Evolutionary conservation across 2,888 invertebrate species (phyloP).

Genomic region (Leucania comma): DNA sequence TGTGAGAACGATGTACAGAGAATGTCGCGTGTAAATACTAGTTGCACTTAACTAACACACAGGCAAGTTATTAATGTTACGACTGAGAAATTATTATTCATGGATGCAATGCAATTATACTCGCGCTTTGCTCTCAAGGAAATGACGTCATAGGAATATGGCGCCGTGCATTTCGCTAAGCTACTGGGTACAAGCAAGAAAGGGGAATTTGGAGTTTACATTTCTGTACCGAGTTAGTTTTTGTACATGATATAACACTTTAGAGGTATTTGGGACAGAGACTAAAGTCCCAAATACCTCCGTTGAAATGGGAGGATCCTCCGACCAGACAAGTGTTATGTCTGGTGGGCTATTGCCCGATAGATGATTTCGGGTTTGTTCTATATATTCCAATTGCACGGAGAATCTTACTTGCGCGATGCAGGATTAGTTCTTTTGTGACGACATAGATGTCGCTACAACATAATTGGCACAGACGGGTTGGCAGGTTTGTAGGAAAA

Average conservation of each 20-base stretch:
- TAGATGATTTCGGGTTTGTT: too few relatives aligned
- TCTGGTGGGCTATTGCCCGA: too few relatives aligned
- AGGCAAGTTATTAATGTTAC: constrained; percentile 18
- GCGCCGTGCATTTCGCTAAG: constrained; percentile 16
- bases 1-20: too few relatives aligned
- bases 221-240: constrained; percentile 14
- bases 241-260: neutral
- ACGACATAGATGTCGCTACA: too few relatives aligned
- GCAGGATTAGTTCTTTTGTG: too few relatives aligned
- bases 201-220: constrained; percentile 4
- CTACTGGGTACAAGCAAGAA: constrained; percentile 20
- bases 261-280: too few relatives aligned
- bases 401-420: too few relatives aligned
- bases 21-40: neutral
- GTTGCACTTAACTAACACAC: constrained; percentile 1
- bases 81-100: constrained; percentile 47
- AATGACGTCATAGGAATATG: constrained; percentile 38
- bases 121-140: constrained; percentile 35
- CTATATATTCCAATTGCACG: too few relatives aligned
- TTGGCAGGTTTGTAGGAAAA: neutral
- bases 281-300: too few relatives aligned
- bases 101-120: constrained; percentile 49
- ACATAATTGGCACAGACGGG: neutral
- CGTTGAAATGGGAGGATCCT: too few relatives aligned
- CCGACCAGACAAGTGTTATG: too few relatives aligned